Conservation (phyloP, 2,888 invertebrate genomes). For the Cosmia trapezina region DNA sequence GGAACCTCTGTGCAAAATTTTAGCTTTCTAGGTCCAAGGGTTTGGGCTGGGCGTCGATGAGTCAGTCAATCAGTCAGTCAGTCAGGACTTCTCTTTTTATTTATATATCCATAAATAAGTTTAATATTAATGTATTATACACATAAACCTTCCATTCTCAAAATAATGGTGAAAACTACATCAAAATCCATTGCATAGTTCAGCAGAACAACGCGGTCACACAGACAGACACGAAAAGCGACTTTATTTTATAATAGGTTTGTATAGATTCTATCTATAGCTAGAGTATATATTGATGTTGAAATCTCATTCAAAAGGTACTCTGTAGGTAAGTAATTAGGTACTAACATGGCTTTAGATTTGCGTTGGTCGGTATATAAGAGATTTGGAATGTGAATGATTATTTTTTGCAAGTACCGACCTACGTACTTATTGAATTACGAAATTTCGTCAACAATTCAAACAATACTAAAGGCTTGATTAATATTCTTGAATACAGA, state of each 20-base stretch:
- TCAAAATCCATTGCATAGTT: neutral
- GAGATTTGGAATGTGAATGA: neutral
- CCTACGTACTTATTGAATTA: slow-evolving; percentile 7
- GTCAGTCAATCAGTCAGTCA: no score
- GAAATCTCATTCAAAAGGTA: no score
- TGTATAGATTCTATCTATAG: neutral
- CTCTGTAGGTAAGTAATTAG: neutral
- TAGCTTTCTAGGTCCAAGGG: no score
- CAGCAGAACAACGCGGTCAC: neutral
- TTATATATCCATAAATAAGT: no score
- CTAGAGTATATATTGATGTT: no score
- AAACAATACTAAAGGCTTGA: slow-evolving; percentile 33
- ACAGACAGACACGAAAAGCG: neutral
- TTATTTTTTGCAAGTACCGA: neutral
- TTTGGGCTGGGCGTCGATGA: no score
- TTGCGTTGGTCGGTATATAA: slow-evolving; percentile 3
- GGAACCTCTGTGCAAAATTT: no score
- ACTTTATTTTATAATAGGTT: neutral
- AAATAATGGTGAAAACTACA: neutral
- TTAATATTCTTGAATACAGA: slow-evolving; percentile 42
- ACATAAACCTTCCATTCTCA: neutral
- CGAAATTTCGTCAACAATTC: slow-evolving; percentile 12
- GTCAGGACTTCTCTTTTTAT: no score
- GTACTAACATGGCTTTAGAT: neutral
- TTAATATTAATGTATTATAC: neutral